A percentile compares a stretch with the other conserved stretches of the same genome.
phyloP scores from a whole-genome alignment of 1,140 invertebrate genomes.

The Holcopasites calliopsidis region DNA sequence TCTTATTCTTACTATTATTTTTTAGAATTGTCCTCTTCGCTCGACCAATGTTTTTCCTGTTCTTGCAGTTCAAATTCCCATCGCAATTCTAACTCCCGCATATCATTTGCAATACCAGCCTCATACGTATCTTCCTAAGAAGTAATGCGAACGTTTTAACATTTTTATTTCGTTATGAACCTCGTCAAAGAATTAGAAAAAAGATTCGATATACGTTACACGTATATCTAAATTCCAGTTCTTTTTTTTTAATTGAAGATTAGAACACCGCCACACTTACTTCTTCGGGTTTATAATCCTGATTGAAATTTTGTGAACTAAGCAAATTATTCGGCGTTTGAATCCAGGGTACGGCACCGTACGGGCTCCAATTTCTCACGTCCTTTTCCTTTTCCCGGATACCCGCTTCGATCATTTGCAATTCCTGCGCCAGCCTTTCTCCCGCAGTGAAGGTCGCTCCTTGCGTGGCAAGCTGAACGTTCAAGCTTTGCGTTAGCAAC shows the following conservation, averaged over 20 bases:
- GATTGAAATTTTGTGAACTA: constrained; percentile 69
- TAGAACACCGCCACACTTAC: constrained; percentile 53
- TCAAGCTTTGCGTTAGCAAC: not conserved
- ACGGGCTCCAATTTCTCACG: constrained; percentile 80
- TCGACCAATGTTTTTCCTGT: constrained; percentile 84
- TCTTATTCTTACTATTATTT: constrained; percentile 66
- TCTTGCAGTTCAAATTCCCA: constrained; percentile 85
- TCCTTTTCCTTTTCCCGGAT: constrained; percentile 85
- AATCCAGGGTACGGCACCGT: constrained; percentile 72
- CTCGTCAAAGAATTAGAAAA: not conserved
- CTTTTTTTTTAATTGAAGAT: not conserved
- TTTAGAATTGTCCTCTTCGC: constrained; percentile 81
- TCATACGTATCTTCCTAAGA: constrained; percentile 84
- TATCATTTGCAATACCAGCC: constrained; percentile 84
- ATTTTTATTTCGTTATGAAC: not conserved
- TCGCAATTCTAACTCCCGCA: constrained; percentile 83
- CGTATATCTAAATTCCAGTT: not conserved
- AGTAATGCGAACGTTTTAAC: not conserved
- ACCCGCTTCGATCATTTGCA: constrained; percentile 84
- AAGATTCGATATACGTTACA: not conserved
- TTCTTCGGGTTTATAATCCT: constrained; percentile 71
- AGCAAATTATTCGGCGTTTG: constrained; percentile 71
- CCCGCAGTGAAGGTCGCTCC: constrained; percentile 79
- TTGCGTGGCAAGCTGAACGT: constrained; percentile 77
- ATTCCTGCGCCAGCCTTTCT: constrained; percentile 83